Base-by-base conservation (phyloP, 1,140 invertebrate genomes). In the Streblospio benedicti region DNA sequence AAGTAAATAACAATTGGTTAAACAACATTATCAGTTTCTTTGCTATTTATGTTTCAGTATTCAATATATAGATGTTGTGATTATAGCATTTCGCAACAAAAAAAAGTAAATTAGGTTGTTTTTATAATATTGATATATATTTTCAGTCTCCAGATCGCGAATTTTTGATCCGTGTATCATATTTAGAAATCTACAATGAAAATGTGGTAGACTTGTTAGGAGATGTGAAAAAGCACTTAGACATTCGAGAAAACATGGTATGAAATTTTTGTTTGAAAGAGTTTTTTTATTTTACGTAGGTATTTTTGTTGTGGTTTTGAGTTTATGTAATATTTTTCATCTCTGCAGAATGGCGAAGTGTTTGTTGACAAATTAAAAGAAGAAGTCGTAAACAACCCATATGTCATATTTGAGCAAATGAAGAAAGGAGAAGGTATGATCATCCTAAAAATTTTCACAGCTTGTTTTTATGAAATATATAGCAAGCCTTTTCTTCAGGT, bases 111-210 rank as follows among this genome's bases (percentile, higher is more conserved):
- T 9, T 38, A 38, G 35, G n/a, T 38, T 51, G 30, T 51, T 51
- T n/a, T 28, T 51, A 28, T 9, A 30, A 9, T 30, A 14, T 52
- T 25, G 4, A 1, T 25, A 30, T 4, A 30, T 52, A 6, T 31
- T 68, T 65, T n/a, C 57, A 76, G 74, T 65, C 63, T 28, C 66
- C 68, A 33, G 64, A 71, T 32, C 57, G 69, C 53, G 73, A 74
- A 49, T 76, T 72, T 62, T 58, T 76, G 4, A 57, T 76, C 6
- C 59, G 73, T 41, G 66, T 70, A 23, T 70, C 68, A 14, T 76
- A 76, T 60, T 65, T 85, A 58, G 84, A 85, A 71, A 84, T 85
- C 62, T 85, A 85, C 70, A 84, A 83, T 69, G 84, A 85, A 69
- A 79, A 81, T 27, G 78, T 83, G 16, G 69, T 78, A 16, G 84